Conservation (phyloP, 2,888 invertebrate species). For the Seira musarum region DNA sequence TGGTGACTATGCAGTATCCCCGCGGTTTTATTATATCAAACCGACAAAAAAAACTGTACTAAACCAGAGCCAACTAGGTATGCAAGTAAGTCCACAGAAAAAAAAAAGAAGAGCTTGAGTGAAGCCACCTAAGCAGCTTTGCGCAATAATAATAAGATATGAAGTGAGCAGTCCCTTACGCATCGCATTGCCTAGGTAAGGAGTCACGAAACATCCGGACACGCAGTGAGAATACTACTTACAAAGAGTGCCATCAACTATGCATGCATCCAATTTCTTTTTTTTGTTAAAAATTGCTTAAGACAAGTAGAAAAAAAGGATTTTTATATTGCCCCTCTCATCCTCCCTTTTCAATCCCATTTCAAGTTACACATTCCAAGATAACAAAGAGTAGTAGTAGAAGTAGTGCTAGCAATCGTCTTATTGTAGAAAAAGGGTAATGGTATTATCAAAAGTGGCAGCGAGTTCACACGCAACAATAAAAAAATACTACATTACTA, state of each 20-base stretch:
- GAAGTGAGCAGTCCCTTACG: neutral
- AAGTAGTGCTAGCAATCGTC: too few species aligned
- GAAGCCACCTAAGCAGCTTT: neutral
- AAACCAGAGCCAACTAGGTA: constrained; percentile 39
- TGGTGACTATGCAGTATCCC: constrained; percentile 45
- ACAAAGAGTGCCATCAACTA: constrained; percentile 35
- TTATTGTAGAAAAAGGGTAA: too few species aligned
- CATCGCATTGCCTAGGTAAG: constrained; percentile 6
- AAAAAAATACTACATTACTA: too few species aligned
- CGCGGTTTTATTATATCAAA: constrained; percentile 42
- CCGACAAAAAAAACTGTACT: constrained; percentile 21
- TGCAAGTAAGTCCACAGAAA: too few species aligned
- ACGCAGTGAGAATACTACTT: constrained; percentile 33
- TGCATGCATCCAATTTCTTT: constrained; percentile 48
- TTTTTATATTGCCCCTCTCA: constrained; percentile 22
- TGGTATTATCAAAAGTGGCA: too few species aligned
- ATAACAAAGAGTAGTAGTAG: too few species aligned
- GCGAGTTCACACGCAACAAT: constrained; percentile 39
- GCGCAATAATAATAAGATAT: constrained; percentile 9
- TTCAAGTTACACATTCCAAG: too few species aligned
- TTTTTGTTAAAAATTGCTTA: constrained; percentile 22
- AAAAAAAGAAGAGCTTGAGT: neutral
- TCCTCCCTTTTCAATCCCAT: too few species aligned
- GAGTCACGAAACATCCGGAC: constrained; percentile 55
- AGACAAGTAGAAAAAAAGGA: constrained; percentile 19